Percentiles rank a stretch among this genome's conserved stretches.
Evolutionary conservation across 2,797 vertebrate genomes (phyloP).

Genomic region (Kryptolebias ocellatus): DNA sequence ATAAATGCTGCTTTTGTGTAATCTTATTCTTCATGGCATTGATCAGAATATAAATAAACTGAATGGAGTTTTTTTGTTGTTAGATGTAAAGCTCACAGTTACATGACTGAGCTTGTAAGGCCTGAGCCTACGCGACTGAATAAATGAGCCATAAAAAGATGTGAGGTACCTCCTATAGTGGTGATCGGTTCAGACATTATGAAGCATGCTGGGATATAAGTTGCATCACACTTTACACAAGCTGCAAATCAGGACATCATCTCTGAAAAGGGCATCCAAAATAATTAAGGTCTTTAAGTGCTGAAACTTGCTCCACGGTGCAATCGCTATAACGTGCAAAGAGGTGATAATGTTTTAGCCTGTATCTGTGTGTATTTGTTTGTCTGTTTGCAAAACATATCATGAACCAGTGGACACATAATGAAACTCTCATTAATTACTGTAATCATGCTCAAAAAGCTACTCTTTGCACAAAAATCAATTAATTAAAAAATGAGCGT

Average conservation of each 20-base stretch:
- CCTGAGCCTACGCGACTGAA: neutral
- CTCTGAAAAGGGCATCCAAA: conserved; percentile 42
- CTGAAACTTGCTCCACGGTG: conserved; percentile 23
- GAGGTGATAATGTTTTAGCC: no score
- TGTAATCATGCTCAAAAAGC: no score
- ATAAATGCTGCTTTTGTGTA: neutral
- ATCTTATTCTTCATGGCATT: neutral
- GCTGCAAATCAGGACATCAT: conserved; percentile 57
- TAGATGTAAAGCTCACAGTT: neutral
- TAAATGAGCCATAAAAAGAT: neutral
- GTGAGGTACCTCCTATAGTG: neutral
- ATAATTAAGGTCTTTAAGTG: conserved; percentile 62
- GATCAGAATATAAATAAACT: neutral
- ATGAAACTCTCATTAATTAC: no score
- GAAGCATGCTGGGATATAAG: neutral
- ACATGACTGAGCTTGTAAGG: neutral
- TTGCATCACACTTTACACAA: conserved; percentile 1
- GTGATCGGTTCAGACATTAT: neutral
- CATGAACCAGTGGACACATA: no score
- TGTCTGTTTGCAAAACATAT: no score
- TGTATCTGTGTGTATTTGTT: no score
- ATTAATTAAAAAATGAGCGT: no score
- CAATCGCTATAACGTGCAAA: neutral
- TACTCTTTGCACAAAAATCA: no score
- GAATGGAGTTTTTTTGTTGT: neutral